A percentile compares a stretch with the other conserved stretches of the same genome.
These are phyloP conservation scores for Macaca mulatta DNA, from an alignment of 2,113 vertebrate genomes.

Conservation along the genomic window DNA sequence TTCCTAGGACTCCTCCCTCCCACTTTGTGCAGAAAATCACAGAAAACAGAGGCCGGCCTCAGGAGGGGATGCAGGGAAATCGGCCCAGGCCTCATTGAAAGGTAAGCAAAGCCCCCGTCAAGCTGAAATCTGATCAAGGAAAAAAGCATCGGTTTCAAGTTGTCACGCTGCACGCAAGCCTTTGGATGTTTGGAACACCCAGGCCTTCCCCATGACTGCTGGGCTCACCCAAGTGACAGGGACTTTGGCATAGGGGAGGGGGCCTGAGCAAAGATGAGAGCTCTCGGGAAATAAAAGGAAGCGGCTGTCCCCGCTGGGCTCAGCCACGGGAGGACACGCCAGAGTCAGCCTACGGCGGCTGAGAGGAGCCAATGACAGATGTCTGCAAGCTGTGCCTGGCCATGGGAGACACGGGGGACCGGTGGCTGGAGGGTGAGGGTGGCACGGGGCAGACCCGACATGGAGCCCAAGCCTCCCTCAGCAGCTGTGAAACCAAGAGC, in stretches of 20 bases:
- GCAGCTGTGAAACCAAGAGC: not conserved
- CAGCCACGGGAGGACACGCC: not conserved
- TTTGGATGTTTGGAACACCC: fast-evolving
- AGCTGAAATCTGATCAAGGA: not conserved
- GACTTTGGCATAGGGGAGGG: fast-evolving
- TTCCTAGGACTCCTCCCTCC: not conserved
- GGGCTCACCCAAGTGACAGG: not conserved
- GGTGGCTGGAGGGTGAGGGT: not conserved
- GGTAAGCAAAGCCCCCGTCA: not conserved
- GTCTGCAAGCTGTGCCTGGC: not conserved
- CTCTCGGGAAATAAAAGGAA: not conserved
- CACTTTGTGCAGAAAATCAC: not conserved
- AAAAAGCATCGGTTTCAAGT: fast-evolving
- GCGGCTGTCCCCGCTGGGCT: not conserved
- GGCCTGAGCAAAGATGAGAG: not conserved
- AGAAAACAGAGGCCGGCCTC: not conserved
- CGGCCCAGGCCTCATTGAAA: not conserved
- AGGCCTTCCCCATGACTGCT: not conserved
- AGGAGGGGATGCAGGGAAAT: no score
- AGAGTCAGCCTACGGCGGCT: not conserved
- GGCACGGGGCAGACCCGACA: no score
- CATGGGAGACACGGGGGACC: fast-evolving
- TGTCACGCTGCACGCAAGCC: fast-evolving
- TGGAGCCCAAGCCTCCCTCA: not conserved
- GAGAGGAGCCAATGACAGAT: not conserved